Evolutionary conservation across 2,797 vertebrate species (phyloP).

Genomic region (Podarcis siculus): DNA sequence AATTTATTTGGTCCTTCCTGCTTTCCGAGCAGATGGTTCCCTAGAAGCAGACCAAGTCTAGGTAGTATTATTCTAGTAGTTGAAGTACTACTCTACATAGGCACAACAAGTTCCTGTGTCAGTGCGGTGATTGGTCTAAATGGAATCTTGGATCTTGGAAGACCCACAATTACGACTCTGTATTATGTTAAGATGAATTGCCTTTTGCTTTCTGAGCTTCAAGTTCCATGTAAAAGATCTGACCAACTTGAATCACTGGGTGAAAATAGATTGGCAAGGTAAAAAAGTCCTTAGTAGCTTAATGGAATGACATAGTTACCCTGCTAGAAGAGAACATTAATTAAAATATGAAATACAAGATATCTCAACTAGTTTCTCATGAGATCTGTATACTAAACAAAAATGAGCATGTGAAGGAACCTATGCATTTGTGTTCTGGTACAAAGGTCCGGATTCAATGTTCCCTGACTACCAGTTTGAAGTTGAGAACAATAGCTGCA

Average conservation of each 20-base stretch:
- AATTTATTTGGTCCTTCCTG: neutral
- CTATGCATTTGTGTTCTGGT: neutral
- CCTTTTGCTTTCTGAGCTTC: neutral
- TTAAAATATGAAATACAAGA: conserved; percentile 1
- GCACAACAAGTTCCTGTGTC: neutral
- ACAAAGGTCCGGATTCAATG: no score
- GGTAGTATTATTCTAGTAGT: neutral
- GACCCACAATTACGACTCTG: neutral
- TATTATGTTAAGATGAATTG: neutral
- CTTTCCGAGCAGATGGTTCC: neutral
- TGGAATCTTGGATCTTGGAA: neutral
- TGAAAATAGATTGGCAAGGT: neutral
- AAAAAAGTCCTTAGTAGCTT: accelerated
- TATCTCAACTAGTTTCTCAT: neutral
- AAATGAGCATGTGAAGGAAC: neutral
- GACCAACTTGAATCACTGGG: neutral
- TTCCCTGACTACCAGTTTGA: no score
- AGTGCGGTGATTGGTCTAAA: neutral
- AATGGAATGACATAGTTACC: neutral
- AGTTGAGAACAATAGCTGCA: no score
- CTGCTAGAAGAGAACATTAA: neutral
- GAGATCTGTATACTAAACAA: neutral
- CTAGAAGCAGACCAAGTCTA: neutral
- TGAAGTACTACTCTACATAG: neutral
- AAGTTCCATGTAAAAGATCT: neutral